Base-by-base conservation (phyloP, 2,113 vertebrate species). In the Phrynosoma blainvillii region DNA sequence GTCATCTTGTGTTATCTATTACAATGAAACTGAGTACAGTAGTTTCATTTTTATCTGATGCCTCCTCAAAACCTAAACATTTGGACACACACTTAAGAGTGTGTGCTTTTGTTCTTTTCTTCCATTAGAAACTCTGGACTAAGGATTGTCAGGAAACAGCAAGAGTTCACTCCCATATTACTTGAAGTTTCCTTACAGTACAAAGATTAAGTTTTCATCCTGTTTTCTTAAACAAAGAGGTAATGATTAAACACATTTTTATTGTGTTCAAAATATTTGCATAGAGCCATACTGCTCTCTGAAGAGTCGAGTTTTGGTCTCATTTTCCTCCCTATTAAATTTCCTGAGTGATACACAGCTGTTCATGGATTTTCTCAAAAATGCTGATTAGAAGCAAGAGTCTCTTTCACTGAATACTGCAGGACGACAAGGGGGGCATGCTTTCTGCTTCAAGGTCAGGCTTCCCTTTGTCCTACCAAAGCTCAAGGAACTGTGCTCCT, bases 171-270 rank as follows among this genome's bases (percentile, higher is more conserved):
- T 79, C 70, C 68, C 0, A 0, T 52, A 71, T 77, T 0, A 59
- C 83, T 76, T 84, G 59, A 54, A 40, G 14, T 84, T 36, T 32
- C 13, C 56, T 76, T 84, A n/a, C 52, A 70, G 14, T 40, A 59
- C 42, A 89, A 91, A 81, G 73, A 47, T 73, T 42, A 13, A 76
- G 79, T 89, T 92, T 92, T 84, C 84, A 90, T 90, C 93, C 91
- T 90, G 84, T 85, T 83, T 66, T 91, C 83, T 90, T 79, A 83
- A 91, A 78, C 27, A 54, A 83, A 84, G 25, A 79, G 23, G 5
- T 83, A 74, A 80, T 54, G 73, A 84, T 88, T 84, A 82, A 90
- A 65, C 27, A 32, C 47, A 82, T 71, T 75, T 36, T 92, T 89
- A 0, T 65, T 86, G 42, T 62, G 75, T 83, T 82, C 79, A 81